Conservation (phyloP, 2,888 invertebrate genomes). For the Nematopogon swammerdamellus region DNA sequence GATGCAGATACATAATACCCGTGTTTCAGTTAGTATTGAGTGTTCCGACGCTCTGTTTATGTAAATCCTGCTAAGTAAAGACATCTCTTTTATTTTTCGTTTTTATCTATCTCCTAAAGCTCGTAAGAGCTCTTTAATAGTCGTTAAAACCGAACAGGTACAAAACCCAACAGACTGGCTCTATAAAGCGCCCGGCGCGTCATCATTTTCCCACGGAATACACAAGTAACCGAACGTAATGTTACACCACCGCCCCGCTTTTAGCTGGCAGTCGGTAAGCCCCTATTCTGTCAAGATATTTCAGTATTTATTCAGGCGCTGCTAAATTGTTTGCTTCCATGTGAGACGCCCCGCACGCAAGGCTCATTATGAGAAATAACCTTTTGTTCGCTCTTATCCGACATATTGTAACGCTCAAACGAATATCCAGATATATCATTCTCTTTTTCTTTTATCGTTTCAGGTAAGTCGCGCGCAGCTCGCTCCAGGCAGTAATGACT, state of each 20-base stretch:
- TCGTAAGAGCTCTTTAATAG: too few species aligned
- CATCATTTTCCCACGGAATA: background rate
- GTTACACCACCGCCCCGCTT: background rate
- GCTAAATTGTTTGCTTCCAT: conserved; percentile 55
- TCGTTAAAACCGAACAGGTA: too few species aligned
- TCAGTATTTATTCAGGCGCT: conserved; percentile 53
- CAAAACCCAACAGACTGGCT: too few species aligned
- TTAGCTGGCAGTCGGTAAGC: conserved; percentile 19
- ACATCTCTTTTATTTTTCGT: too few species aligned
- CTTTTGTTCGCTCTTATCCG: conserved; percentile 49
- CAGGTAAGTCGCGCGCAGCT: conserved; percentile 35
- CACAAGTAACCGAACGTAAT: background rate
- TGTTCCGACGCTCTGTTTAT: too few species aligned
- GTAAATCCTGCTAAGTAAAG: too few species aligned
- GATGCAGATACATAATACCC: too few species aligned
- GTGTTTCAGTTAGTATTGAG: too few species aligned
- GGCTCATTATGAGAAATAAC: conserved; percentile 48
- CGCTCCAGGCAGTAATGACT: too few species aligned
- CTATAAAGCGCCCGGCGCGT: too few species aligned
- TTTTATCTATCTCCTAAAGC: too few species aligned
- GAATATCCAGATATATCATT: conserved; percentile 34
- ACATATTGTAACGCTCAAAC: conserved; percentile 47
- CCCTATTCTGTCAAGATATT: conserved; percentile 37
- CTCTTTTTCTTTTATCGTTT: conserved; percentile 48
- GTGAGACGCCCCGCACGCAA: conserved; percentile 51